These are phyloP conservation scores for Synanthedon formicaeformis DNA, from an alignment of 2,888 invertebrate genomes.

Conservation along the genomic window DNA sequence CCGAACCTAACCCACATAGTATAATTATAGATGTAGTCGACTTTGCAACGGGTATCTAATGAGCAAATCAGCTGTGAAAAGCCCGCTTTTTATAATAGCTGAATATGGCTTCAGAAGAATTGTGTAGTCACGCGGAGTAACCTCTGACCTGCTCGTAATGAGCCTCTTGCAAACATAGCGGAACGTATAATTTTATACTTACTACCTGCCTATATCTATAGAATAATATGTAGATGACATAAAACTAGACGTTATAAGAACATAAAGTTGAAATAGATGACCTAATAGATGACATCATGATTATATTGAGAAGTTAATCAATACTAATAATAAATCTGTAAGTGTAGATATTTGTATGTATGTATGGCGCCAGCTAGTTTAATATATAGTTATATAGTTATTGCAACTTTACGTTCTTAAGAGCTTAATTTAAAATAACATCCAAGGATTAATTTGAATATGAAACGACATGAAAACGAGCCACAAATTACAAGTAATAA, in stretches of 20 bases:
- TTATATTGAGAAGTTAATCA: too few relatives aligned
- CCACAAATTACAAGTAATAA: background rate
- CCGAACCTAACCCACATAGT: background rate
- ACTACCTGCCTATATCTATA: too few relatives aligned
- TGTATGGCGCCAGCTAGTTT: too few relatives aligned
- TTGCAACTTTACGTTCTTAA: too few relatives aligned
- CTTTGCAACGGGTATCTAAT: background rate
- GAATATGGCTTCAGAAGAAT: background rate
- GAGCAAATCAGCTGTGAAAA: background rate
- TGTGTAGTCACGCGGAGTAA: conserved; percentile 3
- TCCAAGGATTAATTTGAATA: background rate
- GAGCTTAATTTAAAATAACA: background rate
- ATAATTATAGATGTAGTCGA: background rate
- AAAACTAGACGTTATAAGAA: too few relatives aligned
- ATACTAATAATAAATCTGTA: too few relatives aligned
- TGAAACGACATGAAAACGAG: background rate
- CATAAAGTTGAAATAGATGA: too few relatives aligned
- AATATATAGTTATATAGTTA: too few relatives aligned
- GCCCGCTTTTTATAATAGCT: background rate
- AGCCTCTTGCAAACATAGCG: background rate
- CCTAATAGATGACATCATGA: too few relatives aligned
- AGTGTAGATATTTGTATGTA: too few relatives aligned
- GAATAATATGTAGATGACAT: too few relatives aligned
- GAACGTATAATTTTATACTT: background rate
- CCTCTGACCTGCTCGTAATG: conserved; percentile 2